These are phyloP conservation scores for Platerodrilus igneus DNA, from an alignment of 2,888 invertebrate genomes.

Conservation along the genomic window DNA sequence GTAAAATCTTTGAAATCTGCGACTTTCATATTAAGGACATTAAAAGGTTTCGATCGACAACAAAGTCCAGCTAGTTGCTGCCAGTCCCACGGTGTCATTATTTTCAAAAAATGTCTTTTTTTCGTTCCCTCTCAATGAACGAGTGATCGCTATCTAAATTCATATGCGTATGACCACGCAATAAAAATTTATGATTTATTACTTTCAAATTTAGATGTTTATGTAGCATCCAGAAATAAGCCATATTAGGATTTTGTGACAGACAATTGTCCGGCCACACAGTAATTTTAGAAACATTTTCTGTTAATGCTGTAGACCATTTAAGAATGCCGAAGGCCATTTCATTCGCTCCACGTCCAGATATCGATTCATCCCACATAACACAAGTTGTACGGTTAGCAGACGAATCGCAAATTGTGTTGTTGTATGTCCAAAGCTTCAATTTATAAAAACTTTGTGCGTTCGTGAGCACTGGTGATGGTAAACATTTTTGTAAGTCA, in stretches of 20 bases:
- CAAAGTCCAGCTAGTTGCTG: constrained; percentile 23
- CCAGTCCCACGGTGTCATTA: constrained; percentile 29
- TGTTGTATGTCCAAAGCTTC: constrained; percentile 21
- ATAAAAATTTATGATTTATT: constrained; percentile 29
- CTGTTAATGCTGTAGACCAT: constrained; percentile 16
- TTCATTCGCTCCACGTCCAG: constrained; percentile 28
- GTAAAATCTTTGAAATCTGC: no score
- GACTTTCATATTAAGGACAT: constrained; percentile 12
- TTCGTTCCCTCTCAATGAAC: constrained; percentile 18
- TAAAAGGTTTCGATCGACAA: constrained; percentile 7
- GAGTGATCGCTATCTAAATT: constrained; percentile 20
- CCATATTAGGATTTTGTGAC: constrained; percentile 12
- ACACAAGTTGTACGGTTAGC: constrained; percentile 15
- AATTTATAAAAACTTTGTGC: constrained; percentile 23
- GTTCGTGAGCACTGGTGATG: constrained; percentile 22
- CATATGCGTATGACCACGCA: constrained; percentile 29
- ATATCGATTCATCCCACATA: constrained; percentile 28
- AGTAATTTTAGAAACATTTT: constrained; percentile 2
- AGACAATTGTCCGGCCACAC: constrained; percentile 15
- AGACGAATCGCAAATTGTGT: constrained; percentile 14
- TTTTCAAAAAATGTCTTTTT: constrained; percentile 17
- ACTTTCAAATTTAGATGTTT: constrained; percentile 13
- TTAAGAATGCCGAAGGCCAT: constrained; percentile 27
- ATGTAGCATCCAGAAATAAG: constrained; percentile 13
- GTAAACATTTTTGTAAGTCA: constrained; percentile 27